phyloP scores from a whole-genome alignment of 2,797 vertebrate genomes.

The Menidia menidia region DNA sequence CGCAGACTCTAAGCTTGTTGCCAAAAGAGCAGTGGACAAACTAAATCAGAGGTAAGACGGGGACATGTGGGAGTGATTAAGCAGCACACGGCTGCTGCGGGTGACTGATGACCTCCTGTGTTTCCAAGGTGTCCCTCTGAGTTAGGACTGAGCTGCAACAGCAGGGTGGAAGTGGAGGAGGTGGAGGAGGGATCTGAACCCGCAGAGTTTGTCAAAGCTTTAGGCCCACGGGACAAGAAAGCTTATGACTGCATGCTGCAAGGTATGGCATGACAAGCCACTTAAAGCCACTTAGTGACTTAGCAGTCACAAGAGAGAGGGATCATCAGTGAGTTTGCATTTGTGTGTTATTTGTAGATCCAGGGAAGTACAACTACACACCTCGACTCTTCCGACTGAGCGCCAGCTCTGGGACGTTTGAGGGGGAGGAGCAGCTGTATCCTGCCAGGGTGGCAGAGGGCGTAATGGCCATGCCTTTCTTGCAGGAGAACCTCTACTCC shows the following conservation, averaged over 20 bases:
- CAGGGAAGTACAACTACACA: slow-evolving; percentile 86
- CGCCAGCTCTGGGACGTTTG: slow-evolving; percentile 80
- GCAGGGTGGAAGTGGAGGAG: slow-evolving; percentile 75
- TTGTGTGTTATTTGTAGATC: slow-evolving; percentile 72
- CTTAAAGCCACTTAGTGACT: not conserved
- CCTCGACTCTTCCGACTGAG: slow-evolving; percentile 81
- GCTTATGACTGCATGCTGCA: slow-evolving; percentile 87
- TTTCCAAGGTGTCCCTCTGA: slow-evolving; percentile 77
- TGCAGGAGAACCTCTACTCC: slow-evolving; percentile 85
- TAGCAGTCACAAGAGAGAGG: not conserved
- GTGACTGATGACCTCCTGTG: not conserved
- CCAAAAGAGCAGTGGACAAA: slow-evolving; percentile 76
- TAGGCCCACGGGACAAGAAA: slow-evolving; percentile 80
- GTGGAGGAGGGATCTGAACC: slow-evolving; percentile 84
- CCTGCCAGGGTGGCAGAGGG: slow-evolving; percentile 69
- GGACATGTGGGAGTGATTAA: not conserved
- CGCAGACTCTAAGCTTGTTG: slow-evolving; percentile 69
- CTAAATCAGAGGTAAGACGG: slow-evolving; percentile 73
- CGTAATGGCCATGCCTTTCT: slow-evolving; percentile 85
- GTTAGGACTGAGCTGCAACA: slow-evolving; percentile 75
- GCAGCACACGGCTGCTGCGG: not conserved
- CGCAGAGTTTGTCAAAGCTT: slow-evolving; percentile 71
- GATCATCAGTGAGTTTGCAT: not conserved
- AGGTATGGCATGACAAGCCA: slow-evolving; percentile 62
- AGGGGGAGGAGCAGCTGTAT: slow-evolving; percentile 80